Base-by-base conservation (phyloP, 2,797 vertebrate genomes). In the Parambassis ranga region DNA sequence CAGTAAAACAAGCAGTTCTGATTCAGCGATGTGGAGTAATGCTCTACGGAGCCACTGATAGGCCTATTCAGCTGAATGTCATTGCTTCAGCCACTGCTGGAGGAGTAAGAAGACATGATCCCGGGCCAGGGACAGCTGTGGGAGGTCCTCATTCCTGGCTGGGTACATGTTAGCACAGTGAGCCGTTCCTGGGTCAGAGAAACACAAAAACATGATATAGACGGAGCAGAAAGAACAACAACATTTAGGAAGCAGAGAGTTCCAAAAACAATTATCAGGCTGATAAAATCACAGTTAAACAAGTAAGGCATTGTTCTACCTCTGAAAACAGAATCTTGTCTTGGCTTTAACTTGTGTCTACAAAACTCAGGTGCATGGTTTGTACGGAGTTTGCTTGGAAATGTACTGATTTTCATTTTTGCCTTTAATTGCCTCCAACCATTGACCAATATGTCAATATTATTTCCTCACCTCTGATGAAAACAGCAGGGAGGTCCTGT, bases 121-220 rank as follows among this genome's bases (percentile, higher is more conserved):
- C 10, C 89, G 79, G 59, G 91, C 91, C 46, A 85, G 30, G 16
- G 24, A 38, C 43, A 94, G 84, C 74, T 90, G 79, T 10, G 60
- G 66, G 30, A 77, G 90, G 64, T 93, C 91, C 57, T 88, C 59
- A 1, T 62, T 67, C 44, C 86, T 75, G 35, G 88, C 84, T 4
- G 89, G 91, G 73, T 93, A 93, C 89, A 93, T 92, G 83, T 93
- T 91, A 37, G 90, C 91, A 75, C 92, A 93, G 53, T 92, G 90
- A 38, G 87, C 86, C n/a, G 92, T 91, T 80, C 87, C 89, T 93
- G 76, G 41, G 65, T 59, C 16, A 37, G 23, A 75, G 18, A 39
- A 18, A 23, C 10, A 61, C 15, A 23, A 5, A 44, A 38, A 36
- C n/a, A 31, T 20, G 19, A 39, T 48, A n/a, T 10, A 44, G 18